A percentile compares a stretch with the other conserved stretches of the same genome.
These are phyloP conservation scores for Rhagium mordax DNA, from an alignment of 2,888 invertebrate genomes.

Conservation along the genomic window DNA sequence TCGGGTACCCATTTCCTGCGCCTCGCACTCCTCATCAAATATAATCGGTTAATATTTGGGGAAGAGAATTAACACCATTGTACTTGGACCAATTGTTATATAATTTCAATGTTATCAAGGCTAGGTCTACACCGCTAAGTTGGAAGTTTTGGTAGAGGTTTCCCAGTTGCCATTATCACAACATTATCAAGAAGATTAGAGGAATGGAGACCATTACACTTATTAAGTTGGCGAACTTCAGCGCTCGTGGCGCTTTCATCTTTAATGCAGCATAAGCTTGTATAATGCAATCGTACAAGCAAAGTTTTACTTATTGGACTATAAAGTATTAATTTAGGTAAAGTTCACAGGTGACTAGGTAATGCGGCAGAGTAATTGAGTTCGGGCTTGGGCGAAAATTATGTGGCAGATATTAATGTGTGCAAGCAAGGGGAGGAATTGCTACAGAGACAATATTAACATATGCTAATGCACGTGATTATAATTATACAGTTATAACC, in stretches of 20 bases:
- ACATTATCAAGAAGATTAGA: conserved; percentile 42
- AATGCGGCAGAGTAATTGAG: neutral
- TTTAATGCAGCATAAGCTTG: conserved; percentile 6
- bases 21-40: conserved; percentile 2
- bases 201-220: conserved; percentile 43
- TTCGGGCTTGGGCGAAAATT: neutral
- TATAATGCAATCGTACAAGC: neutral
- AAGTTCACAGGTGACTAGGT: neutral
- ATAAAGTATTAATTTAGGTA: neutral
- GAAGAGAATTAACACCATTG: conserved; percentile 19
- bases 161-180: conserved; percentile 39
- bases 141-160: conserved; percentile 40
- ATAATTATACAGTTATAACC: too few species aligned
- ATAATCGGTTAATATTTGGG: conserved; percentile 21
- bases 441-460: neutral
- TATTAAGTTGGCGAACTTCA: conserved; percentile 42
- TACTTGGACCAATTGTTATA: conserved; percentile 15
- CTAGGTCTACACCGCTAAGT: conserved; percentile 12
- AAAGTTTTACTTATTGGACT: neutral
- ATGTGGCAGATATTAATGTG: neutral
- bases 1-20: neutral
- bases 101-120: conserved; percentile 12
- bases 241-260: conserved; percentile 24
- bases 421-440: neutral
- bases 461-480: too few species aligned